Base-by-base conservation (phyloP, 2,888 invertebrate species). In the Ophioninae sp. region DNA sequence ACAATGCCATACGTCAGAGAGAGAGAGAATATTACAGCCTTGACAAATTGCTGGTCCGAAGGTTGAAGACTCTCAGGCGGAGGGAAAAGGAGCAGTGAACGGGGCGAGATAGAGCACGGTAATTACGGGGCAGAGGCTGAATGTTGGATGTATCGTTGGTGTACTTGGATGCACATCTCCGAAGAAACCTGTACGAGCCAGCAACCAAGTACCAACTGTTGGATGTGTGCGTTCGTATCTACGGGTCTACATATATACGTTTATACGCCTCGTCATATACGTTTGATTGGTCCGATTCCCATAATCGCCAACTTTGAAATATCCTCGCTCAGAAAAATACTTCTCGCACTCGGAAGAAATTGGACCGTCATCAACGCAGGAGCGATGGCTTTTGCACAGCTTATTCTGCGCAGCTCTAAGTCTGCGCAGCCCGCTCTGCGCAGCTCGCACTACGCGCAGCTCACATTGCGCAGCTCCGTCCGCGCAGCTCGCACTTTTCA, bases 21-120 rank as follows among this genome's bases (percentile, higher is more conserved):
- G 87, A 87, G 89, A 90, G 44, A 44, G 44, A 44, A 91, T 91
- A 91, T 91, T 91, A 91, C 91, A 92, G 91, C 92, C 92, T 92
- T 92, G 92, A 92, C 92, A 92, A 92, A 92, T 92, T 92, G 92
- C 92, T 87, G 89, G 89, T 91, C 89, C 91, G 92, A 92, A 92
- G 92, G 92, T 80, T 91, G 91, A 91, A 89, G 69, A 64, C 67
- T 68, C 67, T 68, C 79, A n/a, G 59, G 44, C 56, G 76, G 20
- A 64, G 57, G 68, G 68, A 73, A 68, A 82, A 82, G 82, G 59
- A 75, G 82, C 75, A 67, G 61, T 68, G 76, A 73, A 75, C 75
- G 75, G 30, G 44, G 62, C 79, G 81, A 84, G 83, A 84, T 83
- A 85, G 85, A 83, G 82, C 61, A 83, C 82, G 83, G 92, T 92